Evolutionary conservation across 2,113 vertebrate genomes (phyloP).

Genomic region (Lutjanus erythropterus): DNA sequence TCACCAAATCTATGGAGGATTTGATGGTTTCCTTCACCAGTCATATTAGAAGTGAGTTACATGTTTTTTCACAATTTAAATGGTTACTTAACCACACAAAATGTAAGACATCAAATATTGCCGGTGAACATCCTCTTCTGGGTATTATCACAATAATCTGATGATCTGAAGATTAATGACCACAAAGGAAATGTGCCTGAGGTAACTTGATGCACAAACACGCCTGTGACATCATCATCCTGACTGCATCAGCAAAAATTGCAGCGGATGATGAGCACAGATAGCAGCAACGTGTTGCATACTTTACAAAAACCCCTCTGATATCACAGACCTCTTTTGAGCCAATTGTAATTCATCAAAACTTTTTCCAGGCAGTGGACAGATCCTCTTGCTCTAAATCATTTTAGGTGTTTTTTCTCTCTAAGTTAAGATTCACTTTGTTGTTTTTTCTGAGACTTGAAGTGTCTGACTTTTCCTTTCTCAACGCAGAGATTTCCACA

Average conservation of each 20-base stretch:
- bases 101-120: fast-evolving
- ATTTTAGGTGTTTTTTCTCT: not conserved
- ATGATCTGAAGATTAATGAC: slow-evolving; percentile 23
- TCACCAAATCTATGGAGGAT: slow-evolving; percentile 93
- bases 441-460: not conserved
- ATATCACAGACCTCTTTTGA: not conserved
- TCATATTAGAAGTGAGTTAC: slow-evolving; percentile 88
- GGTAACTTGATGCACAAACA: not conserved
- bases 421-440: not conserved
- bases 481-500: slow-evolving; percentile 88
- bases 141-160: not conserved
- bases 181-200: slow-evolving; percentile 40
- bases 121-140: slow-evolving; percentile 14
- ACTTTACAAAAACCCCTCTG: not conserved
- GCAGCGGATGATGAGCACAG: not conserved
- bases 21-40: slow-evolving; percentile 88
- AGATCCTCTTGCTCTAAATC: not conserved
- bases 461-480: not conserved
- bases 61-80: no score
- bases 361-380: no score
- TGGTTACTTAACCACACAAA: no score
- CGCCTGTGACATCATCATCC: not conserved
- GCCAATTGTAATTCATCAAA: not conserved
- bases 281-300: not conserved
- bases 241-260: slow-evolving; percentile 1